Evolutionary conservation across 2,797 vertebrate species (phyloP), one percentile per base, ranked within the genome.

Genomic region (Microctenopoma steveboyesi): DNA sequence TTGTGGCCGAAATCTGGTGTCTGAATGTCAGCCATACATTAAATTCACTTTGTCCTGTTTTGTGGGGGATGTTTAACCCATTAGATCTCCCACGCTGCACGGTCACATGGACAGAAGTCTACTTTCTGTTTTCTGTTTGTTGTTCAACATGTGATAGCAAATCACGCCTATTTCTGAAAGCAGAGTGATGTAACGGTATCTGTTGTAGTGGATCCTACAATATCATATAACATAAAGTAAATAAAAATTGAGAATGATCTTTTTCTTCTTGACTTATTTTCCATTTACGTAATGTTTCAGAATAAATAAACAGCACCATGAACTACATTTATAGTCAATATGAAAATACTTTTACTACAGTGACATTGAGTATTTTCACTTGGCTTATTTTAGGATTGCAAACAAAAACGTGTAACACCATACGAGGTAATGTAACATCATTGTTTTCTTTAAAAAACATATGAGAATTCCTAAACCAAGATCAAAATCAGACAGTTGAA

Each of bases 281-380:
- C 6, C 48, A 18, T 6, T 52, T 0, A 22, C 2, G 14, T 1
- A 0, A 5, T 52, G 15, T 67, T 30, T 43, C 8, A 68, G 40
- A 76, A 79, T 71, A 77, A 86, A 85, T 80, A 86, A 74, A 86
- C 74, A 81, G 60, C 51, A 62, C 51, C 71, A 72, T 25, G 3
- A 61, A 40, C 51, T 82, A 64, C 64, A 61, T 88, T 86, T 85
- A 53, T 88, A 87, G 86, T 90, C 89, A 90, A 84, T 91, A 92
- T 91, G 90, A 92, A 94, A 94, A 93, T 92, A 94, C 91, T 75
- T 94, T 93, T 91, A 93, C 88, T 91, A 90, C 88, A 77, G 75
- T 82, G 83, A 92, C 82, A 82, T 78, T 88, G 86, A 89, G 86
- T 86, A 87, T 91, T 91, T 91, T 81, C 87, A 91, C 83, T 91